A percentile compares a stretch with the other conserved stretches of the same genome.
Evolutionary conservation across 2,797 vertebrate genomes (phyloP).

Genomic region (Characodon lateralis): DNA sequence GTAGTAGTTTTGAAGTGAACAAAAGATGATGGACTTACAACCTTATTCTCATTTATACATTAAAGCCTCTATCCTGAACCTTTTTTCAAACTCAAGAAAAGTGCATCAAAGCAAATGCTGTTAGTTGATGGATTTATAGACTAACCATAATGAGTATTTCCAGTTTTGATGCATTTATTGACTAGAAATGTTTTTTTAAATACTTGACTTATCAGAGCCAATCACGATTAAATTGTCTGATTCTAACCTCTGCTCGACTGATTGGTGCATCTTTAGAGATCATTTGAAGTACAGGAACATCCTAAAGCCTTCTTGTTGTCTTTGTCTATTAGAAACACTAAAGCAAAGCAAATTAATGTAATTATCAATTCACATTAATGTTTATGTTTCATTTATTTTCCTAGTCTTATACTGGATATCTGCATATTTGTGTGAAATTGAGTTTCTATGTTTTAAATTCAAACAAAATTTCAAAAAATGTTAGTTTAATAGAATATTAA

Average conservation of each 20-base stretch:
- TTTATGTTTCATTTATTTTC: neutral
- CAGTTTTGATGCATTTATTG: neutral
- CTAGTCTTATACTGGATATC: neutral
- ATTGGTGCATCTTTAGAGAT: neutral
- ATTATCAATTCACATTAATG: constrained; percentile 4
- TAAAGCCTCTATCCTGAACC: neutral
- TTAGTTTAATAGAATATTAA: constrained; percentile 12
- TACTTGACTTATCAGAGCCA: no score
- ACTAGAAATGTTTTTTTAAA: neutral
- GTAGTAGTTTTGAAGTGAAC: neutral
- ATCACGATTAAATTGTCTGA: neutral
- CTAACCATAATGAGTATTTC: neutral
- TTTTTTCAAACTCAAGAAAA: neutral
- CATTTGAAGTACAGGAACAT: neutral
- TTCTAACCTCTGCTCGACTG: neutral
- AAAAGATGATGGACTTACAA: neutral
- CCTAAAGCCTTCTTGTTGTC: constrained; percentile 56
- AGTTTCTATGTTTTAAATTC: constrained; percentile 5
- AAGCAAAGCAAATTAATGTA: constrained; percentile 27
- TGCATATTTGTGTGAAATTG: constrained; percentile 4
- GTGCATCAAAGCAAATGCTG: neutral
- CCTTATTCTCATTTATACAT: neutral
- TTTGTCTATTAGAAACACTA: constrained; percentile 32
- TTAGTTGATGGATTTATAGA: neutral
- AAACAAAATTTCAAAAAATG: constrained; percentile 14